Base-by-base conservation (phyloP, 2,113 vertebrate species). In the Emydocephalus ijimae region DNA sequence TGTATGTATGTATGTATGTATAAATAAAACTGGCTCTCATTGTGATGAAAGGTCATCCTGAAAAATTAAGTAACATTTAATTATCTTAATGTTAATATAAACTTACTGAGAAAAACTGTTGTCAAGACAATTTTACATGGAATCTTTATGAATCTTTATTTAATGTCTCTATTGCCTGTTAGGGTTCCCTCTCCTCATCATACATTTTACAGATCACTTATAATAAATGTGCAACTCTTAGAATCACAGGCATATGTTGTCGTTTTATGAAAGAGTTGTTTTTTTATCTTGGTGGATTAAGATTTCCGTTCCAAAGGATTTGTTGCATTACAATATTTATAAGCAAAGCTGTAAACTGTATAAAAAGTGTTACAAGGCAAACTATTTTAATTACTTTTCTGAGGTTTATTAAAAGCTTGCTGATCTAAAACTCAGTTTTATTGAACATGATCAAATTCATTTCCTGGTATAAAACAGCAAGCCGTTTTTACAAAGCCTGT, bases 351-450 rank as follows among this genome's bases (percentile, higher is more conserved):
- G 81, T 90, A 87, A 92, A 93, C 87, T 89, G 50, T 89, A 64
- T 29, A 57, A 20, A 43, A 85, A 85, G 92, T 74, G 26, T 92
- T 92, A 64, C 43, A 50, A 81, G 26, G 86, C 61, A 90, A 87
- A 86, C 45, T 69, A 89, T 91, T 95, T 91, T 92, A 94, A 94
- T 95, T 95, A 94, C 93, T 93, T 94, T 94, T 93, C 91, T 88
- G 89, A 94, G 89, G 92, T 94, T 45, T 94, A 87, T 92, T 61
- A 93, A 87, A 94, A 94, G 94, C 93, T 93, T 69, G 54, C 4
- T 94, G 94, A 92, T 94, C 81, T 74, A 93, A 93, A 86, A 59
- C 91, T 88, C 57, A n/a, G 56, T 93, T 92, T 94, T 56, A 91
- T 12, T 74, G 52, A 89, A 23, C 45, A 29, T 18, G 29, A 89